These are phyloP conservation scores for Caenorhabditis sp. DNA, from an alignment of 2,888 invertebrate species.

Conservation along the genomic window DNA sequence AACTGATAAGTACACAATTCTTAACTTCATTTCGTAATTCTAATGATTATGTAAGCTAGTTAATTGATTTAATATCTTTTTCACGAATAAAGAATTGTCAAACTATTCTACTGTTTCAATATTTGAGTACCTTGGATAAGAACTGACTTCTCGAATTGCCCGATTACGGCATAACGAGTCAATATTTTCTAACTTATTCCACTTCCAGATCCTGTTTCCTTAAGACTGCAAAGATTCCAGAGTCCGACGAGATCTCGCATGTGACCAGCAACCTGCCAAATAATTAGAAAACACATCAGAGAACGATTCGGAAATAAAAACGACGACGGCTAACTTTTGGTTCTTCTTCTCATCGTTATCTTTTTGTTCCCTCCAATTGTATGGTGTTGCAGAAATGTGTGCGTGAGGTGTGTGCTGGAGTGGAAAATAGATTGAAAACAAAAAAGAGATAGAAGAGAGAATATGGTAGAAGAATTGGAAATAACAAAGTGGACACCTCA, in stretches of 20 bases:
- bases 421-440: constrained; percentile 12
- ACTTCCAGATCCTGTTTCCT: constrained; percentile 32
- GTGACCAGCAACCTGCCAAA: constrained; percentile 24
- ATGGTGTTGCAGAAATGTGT: constrained; percentile 26
- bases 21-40: too few relatives aligned
- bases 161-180: constrained; percentile 62
- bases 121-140: too few relatives aligned
- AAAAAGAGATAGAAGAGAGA: constrained; percentile 8
- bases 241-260: constrained; percentile 35
- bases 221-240: constrained; percentile 36
- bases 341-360: constrained; percentile 11
- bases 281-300: constrained; percentile 13
- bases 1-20: too few relatives aligned
- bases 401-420: neutral
- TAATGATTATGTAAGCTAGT: too few relatives aligned
- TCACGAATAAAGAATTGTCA: too few relatives aligned
- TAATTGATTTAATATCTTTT: too few relatives aligned
- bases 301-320: neutral
- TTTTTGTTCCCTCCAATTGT: constrained; percentile 4
- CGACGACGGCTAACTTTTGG: constrained; percentile 29
- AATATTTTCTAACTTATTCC: too few relatives aligned
- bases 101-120: too few relatives aligned
- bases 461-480: too few relatives aligned
- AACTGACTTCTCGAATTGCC: constrained; percentile 76
- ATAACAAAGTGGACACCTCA: too few relatives aligned